Evolutionary conservation across 2,113 vertebrate species (phyloP), one percentile per base, ranked within the genome.

Genomic region (Tretioscincus oriximinensis): DNA sequence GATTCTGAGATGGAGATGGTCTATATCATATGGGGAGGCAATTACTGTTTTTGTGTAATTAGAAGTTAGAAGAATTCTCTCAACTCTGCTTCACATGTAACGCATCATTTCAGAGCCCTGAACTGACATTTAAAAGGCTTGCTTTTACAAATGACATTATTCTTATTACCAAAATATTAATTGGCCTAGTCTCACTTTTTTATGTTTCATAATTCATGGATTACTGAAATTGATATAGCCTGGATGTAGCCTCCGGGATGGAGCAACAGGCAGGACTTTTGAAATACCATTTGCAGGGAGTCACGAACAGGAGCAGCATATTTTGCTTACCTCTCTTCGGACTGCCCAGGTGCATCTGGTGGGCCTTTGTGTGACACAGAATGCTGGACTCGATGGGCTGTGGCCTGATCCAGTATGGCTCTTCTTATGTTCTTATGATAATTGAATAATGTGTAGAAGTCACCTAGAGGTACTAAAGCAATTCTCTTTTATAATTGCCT

Each of bases 361-460:
- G n/a, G n/a, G n/a, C n/a, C n/a, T n/a, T n/a, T n/a, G n/a, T n/a
- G n/a, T n/a, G n/a, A n/a, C n/a, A n/a, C n/a, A n/a, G n/a, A n/a
- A n/a, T n/a, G n/a, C n/a, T n/a, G n/a, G n/a, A n/a, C n/a, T n/a
- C n/a, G n/a, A n/a, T n/a, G n/a, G n/a, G n/a, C n/a, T n/a, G n/a
- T n/a, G n/a, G n/a, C n/a, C n/a, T n/a, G n/a, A n/a, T n/a, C n/a
- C n/a, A n/a, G n/a, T n/a, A n/a, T n/a, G n/a, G n/a, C n/a, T n/a
- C n/a, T n/a, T n/a, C n/a, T n/a, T n/a, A n/a, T n/a, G n/a, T n/a
- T n/a, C n/a, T n/a, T n/a, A n/a, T n/a, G n/a, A n/a, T 93, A 94
- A 95, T 89, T 93, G 85, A 94, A 89, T 93, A 93, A 93, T 92
- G 94, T 89, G 88, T 77, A 94, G 92, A 94, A 95, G 92, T 93